Evolutionary conservation across 2,888 invertebrate species (phyloP), one percentile per base, ranked within the genome.

Genomic region (Drosophila fulvimacula): DNA sequence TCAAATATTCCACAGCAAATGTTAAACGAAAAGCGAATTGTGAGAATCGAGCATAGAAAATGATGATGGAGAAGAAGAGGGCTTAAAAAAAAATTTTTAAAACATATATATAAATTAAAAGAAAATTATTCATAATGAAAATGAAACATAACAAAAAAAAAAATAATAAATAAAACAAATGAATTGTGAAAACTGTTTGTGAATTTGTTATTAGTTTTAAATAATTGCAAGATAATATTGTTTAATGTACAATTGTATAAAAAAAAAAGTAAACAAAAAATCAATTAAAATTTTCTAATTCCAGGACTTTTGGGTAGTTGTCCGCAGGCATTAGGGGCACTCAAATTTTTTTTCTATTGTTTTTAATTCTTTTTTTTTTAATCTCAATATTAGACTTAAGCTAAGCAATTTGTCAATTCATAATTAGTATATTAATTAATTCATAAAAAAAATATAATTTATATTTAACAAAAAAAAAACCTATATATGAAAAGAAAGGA

Each of bases 1-100:
- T 59, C 52, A 51, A 49, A 57, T 32, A 62, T 53, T 46, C 44
- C 46, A 58, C 66, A 66, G 24, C 36, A 48, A 61, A 61, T 72
- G 79, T 81, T 68, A 70, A 76, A 76, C 41, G 53, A 85, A 85
- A 82, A 88, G 82, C 82, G 74, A 74, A 82, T 86, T 82, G 89
- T 86, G 82, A 88, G 86, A 88, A 82, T 66, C 72, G 17, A 13
- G 71, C 71, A 51, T 82, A 88, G 70, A 53, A 61, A 79, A 73
- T 69, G 67, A 77, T n/a, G 32, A 38, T 15, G 10, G 2, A 30
- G 30, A 38, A 11, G 10, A 48, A 1, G 55, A 42, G 24, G 42
- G 61, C 55, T 41, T 32, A 41, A 42, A 21, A 42, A 42, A 11
- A 41, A 4, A 19, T 1, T 11, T 17, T 17, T 39, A 39, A 36